Percentiles rank a stretch among this genome's conserved stretches.
These are phyloP conservation scores for Eudorcas thomsonii DNA, from an alignment of 2,113 vertebrate species.

Conservation along the genomic window DNA sequence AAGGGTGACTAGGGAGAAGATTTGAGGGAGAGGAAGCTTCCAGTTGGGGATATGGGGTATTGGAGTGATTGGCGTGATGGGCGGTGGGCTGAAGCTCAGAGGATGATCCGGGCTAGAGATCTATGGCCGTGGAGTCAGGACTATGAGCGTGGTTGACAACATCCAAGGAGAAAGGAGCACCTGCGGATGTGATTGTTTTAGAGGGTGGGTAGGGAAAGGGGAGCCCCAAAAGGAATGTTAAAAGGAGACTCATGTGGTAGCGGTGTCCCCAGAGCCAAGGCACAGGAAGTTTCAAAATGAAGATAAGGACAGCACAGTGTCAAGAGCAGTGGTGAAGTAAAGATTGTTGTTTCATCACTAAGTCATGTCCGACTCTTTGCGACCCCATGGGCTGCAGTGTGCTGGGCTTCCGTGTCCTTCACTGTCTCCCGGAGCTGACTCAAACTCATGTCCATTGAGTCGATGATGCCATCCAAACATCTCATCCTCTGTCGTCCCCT, in stretches of 20 bases:
- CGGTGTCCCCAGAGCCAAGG: neutral
- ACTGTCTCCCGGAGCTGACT: fast-evolving
- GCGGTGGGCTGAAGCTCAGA: neutral
- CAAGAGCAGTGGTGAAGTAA: neutral
- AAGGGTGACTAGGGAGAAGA: neutral
- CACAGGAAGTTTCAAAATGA: neutral
- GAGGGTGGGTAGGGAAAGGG: neutral
- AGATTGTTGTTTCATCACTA: neutral
- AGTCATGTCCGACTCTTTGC: neutral
- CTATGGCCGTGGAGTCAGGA: neutral
- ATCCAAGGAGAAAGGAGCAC: neutral
- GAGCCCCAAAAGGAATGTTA: neutral
- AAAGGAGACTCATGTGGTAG: neutral
- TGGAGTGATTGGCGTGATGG: neutral
- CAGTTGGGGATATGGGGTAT: neutral
- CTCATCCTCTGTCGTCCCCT: neutral
- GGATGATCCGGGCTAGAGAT: neutral
- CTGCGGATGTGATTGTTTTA: neutral
- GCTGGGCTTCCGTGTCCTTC: neutral
- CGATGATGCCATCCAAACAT: neutral
- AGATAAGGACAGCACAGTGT: neutral
- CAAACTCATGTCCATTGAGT: neutral
- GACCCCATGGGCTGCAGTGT: neutral
- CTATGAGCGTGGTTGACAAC: neutral
- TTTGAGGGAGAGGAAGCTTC: neutral